phyloP scores from a whole-genome alignment of 2,888 invertebrate species.

The Calliopum simillimum region DNA sequence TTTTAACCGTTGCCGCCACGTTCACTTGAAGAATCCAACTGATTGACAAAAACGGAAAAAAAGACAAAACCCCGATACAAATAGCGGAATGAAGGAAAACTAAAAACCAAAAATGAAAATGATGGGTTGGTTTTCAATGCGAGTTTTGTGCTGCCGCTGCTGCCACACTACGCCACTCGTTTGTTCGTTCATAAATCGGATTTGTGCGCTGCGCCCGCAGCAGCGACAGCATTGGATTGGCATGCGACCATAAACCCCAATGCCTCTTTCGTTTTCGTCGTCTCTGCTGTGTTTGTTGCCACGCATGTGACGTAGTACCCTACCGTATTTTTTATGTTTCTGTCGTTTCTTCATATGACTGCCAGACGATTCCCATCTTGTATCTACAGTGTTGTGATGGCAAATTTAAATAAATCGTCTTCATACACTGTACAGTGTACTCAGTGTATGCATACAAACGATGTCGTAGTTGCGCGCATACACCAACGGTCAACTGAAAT shows the following conservation, averaged over 20 bases:
- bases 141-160: slow-evolving; percentile 22
- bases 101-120: slow-evolving; percentile 29
- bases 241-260: slow-evolving; percentile 12
- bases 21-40: slow-evolving; percentile 30
- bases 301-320: slow-evolving; percentile 20
- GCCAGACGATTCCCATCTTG: background rate
- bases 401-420: too few relatives aligned
- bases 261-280: too few relatives aligned
- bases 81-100: slow-evolving; percentile 32
- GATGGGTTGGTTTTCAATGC: slow-evolving; percentile 29
- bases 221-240: background rate
- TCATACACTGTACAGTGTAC: too few relatives aligned
- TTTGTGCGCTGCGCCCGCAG: slow-evolving; percentile 25
- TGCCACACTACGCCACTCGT: slow-evolving; percentile 8
- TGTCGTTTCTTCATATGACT: background rate
- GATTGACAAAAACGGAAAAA: slow-evolving; percentile 15
- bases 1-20: slow-evolving; percentile 7
- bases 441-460: too few relatives aligned
- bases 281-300: slow-evolving; percentile 10
- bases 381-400: background rate
- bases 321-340: background rate
- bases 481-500: background rate
- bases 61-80: slow-evolving; percentile 31
- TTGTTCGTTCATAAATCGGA: slow-evolving; percentile 40
- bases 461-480: background rate